Evolutionary conservation across 1,140 invertebrate genomes (phyloP).

Genomic region (Venturia canescens): DNA sequence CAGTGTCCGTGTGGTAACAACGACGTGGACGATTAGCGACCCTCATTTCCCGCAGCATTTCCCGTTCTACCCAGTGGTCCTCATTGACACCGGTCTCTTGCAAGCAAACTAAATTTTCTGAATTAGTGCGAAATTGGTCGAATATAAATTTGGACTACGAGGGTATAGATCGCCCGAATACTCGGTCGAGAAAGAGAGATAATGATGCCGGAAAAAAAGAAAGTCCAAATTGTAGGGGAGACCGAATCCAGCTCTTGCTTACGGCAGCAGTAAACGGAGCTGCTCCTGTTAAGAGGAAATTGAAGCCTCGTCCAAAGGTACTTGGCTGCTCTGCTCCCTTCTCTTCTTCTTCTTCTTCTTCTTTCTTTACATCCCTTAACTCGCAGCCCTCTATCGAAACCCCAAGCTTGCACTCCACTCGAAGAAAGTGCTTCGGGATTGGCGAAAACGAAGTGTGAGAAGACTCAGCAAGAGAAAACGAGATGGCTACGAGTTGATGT

Average conservation of each 20-base stretch:
- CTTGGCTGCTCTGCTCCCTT: no score
- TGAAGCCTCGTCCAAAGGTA: slow-evolving; percentile 34
- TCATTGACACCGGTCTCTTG: neutral
- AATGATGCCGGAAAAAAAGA: neutral
- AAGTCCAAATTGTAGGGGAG: neutral
- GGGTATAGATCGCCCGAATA: neutral
- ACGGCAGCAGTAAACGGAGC: slow-evolving; percentile 35
- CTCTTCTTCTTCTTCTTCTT: slow-evolving; percentile 2
- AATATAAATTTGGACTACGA: neutral
- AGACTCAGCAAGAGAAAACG: slow-evolving; percentile 10
- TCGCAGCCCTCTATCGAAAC: neutral
- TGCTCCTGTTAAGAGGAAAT: slow-evolving; percentile 42
- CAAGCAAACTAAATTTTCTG: neutral
- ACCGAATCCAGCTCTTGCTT: slow-evolving; percentile 22
- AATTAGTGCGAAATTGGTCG: slow-evolving; percentile 18
- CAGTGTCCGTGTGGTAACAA: no score
- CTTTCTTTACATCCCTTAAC: neutral
- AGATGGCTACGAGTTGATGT: slow-evolving; percentile 1
- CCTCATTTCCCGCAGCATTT: neutral
- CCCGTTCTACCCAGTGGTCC: neutral
- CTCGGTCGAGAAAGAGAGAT: neutral
- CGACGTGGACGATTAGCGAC: neutral
- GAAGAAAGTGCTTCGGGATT: slow-evolving; percentile 30
- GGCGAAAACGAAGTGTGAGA: neutral
- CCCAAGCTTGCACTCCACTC: slow-evolving; percentile 21